Conservation (phyloP, 2,797 vertebrate species). For the Chaenodraco wilsoni region DNA sequence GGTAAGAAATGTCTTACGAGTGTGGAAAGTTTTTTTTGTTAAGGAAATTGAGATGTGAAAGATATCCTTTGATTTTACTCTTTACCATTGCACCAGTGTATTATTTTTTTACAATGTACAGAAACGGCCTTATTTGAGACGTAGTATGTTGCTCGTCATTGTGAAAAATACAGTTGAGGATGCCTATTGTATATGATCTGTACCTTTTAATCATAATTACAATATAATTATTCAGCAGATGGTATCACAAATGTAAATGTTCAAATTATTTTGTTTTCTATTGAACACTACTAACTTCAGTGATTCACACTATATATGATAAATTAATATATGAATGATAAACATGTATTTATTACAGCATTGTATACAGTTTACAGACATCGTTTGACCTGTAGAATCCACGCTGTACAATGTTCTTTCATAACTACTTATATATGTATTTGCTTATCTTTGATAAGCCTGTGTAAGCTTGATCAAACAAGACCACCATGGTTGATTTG, state of each 20-base stretch:
- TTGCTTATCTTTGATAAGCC: neutral
- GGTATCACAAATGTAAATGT: neutral
- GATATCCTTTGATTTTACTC: no score
- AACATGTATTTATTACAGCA: neutral
- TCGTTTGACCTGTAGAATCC: neutral
- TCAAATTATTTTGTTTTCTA: neutral
- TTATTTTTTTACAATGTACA: no score
- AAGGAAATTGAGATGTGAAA: neutral
- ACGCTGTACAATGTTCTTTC: neutral
- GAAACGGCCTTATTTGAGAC: no score
- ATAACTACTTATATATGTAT: neutral
- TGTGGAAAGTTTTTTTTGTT: conserved; percentile 8
- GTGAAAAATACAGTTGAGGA: neutral
- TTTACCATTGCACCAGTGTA: no score
- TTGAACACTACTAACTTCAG: neutral
- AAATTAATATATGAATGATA: no score
- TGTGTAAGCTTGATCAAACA: conserved; percentile 13
- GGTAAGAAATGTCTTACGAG: conserved; percentile 1
- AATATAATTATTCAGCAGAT: neutral
- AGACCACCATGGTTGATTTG: neutral
- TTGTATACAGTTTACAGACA: neutral
- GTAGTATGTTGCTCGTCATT: no score
- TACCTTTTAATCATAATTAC: neutral
- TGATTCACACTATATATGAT: neutral
- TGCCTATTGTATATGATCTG: neutral